Conservation (phyloP, 2,113 vertebrate genomes). For the Dolichotis patagonum region DNA sequence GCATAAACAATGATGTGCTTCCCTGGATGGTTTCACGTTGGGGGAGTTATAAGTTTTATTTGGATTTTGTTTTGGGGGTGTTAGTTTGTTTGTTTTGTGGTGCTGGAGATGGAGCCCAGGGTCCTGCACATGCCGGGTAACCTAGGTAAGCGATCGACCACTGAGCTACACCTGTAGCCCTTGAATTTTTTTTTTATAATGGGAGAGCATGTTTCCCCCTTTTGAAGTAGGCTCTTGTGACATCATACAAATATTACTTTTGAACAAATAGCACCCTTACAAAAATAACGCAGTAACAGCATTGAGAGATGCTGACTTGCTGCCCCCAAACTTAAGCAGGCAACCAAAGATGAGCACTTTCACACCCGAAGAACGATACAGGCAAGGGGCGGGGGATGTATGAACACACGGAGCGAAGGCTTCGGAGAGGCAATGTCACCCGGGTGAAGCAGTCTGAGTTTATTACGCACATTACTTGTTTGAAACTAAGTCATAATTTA, state of each 20-base stretch:
- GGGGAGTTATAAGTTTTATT: background rate
- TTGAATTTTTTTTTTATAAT: background rate
- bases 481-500: background rate
- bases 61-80: background rate
- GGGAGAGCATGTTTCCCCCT: background rate
- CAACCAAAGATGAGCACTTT: background rate
- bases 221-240: background rate
- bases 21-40: background rate
- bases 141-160: background rate
- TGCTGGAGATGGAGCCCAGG: background rate
- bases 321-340: background rate
- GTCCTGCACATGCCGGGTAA: background rate
- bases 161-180: background rate
- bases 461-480: background rate
- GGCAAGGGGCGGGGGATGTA: background rate
- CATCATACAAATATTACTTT: background rate
- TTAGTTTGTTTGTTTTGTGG: background rate
- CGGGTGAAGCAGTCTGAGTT: background rate
- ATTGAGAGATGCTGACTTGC: background rate
- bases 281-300: background rate
- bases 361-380: background rate
- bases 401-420: background rate
- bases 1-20: background rate
- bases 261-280: background rate
- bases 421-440: accelerated